These are phyloP conservation scores for Sandelia bainsii DNA, from an alignment of 2,797 vertebrate genomes.

Conservation along the genomic window DNA sequence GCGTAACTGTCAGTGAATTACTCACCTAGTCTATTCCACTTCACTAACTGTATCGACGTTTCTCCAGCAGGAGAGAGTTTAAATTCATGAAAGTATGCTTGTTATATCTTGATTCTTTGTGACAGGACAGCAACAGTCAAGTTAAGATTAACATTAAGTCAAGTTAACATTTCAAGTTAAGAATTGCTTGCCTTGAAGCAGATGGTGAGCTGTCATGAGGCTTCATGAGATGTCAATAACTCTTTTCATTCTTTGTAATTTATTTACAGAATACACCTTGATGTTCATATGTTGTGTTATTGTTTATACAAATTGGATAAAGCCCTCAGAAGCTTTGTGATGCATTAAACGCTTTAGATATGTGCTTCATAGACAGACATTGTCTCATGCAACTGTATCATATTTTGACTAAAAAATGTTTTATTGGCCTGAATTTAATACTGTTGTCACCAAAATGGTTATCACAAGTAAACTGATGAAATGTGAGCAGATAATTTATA, in stretches of 20 bases:
- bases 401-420: not conserved
- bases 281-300: not conserved
- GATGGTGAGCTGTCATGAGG: constrained; percentile 1
- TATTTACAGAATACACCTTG: not conserved
- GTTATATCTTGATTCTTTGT: constrained; percentile 47
- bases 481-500: not conserved
- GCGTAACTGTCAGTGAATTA: constrained; percentile 32
- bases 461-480: too few relatives aligned
- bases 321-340: not conserved
- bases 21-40: constrained; percentile 7
- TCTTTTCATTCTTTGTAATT: not conserved
- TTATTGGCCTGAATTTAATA: not conserved
- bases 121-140: constrained; percentile 21
- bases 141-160: too few relatives aligned
- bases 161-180: too few relatives aligned
- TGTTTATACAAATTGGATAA: not conserved
- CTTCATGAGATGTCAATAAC: constrained; percentile 10
- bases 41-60: constrained; percentile 7
- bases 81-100: constrained; percentile 15
- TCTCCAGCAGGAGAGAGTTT: constrained; percentile 9
- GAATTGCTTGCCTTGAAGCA: constrained; percentile 20
- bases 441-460: not conserved
- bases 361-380: not conserved
- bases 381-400: not conserved
- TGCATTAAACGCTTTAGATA: constrained; percentile 15